Conservation (phyloP, 2,888 invertebrate genomes). For the Gasteruption jaculator region DNA sequence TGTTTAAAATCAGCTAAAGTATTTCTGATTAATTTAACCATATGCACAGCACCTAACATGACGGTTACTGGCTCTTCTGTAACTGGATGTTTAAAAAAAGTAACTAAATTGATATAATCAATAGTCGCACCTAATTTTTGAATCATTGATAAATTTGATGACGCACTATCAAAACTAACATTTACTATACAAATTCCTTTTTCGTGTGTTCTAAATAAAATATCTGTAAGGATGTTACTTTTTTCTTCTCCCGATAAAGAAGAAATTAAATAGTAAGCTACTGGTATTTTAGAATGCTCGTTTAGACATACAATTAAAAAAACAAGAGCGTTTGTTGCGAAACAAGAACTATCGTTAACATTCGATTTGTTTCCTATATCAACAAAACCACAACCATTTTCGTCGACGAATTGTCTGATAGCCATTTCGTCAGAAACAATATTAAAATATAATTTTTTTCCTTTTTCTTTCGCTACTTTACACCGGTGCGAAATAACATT, state of each 20-base stretch:
- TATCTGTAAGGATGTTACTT: not conserved
- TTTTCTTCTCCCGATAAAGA: not conserved
- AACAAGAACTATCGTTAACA: not conserved
- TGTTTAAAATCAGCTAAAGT: too few relatives aligned
- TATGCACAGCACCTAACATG: too few relatives aligned
- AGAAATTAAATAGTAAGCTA: not conserved
- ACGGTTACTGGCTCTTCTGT: too few relatives aligned
- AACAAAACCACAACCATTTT: not conserved
- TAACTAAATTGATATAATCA: too few relatives aligned
- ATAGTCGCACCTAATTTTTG: not conserved
- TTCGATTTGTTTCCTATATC: not conserved
- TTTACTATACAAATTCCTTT: not conserved
- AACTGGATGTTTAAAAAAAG: too few relatives aligned
- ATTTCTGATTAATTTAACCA: too few relatives aligned
- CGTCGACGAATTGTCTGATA: not conserved
- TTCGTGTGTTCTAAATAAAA: not conserved
- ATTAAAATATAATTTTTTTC: too few relatives aligned
- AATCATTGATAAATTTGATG: not conserved
- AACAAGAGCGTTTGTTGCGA: not conserved
- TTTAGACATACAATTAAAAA: not conserved
- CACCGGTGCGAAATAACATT: too few relatives aligned
- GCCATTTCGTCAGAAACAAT: not conserved
- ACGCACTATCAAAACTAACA: not conserved
- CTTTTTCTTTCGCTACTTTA: too few relatives aligned
- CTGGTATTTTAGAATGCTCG: not conserved